A percentile compares a stretch with the other conserved stretches of the same genome.
phyloP scores from a whole-genome alignment of 2,797 vertebrate species.

The Cyclopterus lumpus region DNA sequence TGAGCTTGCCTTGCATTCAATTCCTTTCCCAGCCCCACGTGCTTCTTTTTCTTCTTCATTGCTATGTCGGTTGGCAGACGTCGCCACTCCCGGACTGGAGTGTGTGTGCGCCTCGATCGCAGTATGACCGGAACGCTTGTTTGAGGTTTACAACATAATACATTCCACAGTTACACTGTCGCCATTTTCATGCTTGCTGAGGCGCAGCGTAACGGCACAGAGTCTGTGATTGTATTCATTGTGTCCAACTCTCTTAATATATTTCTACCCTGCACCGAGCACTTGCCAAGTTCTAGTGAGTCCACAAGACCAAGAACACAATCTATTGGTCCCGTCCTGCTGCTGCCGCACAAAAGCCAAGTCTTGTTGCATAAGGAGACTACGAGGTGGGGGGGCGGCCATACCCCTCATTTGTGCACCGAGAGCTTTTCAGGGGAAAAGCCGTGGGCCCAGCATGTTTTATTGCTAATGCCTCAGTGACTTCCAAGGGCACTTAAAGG shows the following conservation, averaged over 20 bases:
- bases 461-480: constrained; percentile 79
- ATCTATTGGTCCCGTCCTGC: constrained; percentile 38
- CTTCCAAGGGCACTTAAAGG: constrained; percentile 75
- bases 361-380: constrained; percentile 48
- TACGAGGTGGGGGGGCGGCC: constrained; percentile 52
- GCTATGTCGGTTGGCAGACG: neutral
- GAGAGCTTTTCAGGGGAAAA: constrained; percentile 68
- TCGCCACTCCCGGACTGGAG: neutral
- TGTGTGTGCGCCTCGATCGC: neutral
- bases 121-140: neutral
- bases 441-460: constrained; percentile 71
- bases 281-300: constrained; percentile 39
- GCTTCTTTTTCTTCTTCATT: neutral
- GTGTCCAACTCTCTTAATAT: constrained; percentile 33
- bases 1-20: neutral
- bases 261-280: constrained; percentile 10
- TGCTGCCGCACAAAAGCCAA: constrained; percentile 56
- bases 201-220: constrained; percentile 15
- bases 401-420: constrained; percentile 55
- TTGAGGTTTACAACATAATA: neutral
- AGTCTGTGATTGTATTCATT: constrained; percentile 14
- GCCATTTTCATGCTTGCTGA: constrained; percentile 18
- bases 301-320: constrained; percentile 55
- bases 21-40: neutral
- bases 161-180: neutral